Evolutionary conservation across 1,140 invertebrate species (phyloP).

Genomic region (Wasmannia auropunctata): DNA sequence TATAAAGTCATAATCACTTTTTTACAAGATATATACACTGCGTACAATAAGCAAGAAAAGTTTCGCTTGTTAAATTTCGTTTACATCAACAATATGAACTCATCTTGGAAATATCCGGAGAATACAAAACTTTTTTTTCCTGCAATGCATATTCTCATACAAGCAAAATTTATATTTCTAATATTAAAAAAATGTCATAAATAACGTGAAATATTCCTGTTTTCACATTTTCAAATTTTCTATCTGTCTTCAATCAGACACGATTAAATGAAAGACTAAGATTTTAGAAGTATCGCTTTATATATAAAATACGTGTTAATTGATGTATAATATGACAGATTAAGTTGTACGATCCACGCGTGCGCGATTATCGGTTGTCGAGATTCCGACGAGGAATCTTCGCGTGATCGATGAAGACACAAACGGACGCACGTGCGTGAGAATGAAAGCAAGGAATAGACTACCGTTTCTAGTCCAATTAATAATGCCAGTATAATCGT

Average conservation of each 20-base stretch:
- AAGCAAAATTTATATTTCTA: neutral
- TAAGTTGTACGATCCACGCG: neutral
- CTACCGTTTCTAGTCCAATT: slow-evolving; percentile 47
- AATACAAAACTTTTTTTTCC: neutral
- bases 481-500: slow-evolving; percentile 43
- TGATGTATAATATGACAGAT: neutral
- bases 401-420: neutral
- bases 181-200: neutral
- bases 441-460: slow-evolving; percentile 23
- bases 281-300: neutral
- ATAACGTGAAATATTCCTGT: neutral
- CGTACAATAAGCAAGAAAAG: neutral
- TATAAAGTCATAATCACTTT: slow-evolving; percentile 19
- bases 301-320: neutral
- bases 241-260: neutral
- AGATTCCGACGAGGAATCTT: neutral
- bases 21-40: neutral
- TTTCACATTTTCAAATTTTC: neutral
- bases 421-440: neutral
- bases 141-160: neutral
- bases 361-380: neutral
- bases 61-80: neutral
- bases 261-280: neutral
- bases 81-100: neutral
- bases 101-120: neutral